Conservation (phyloP, 2,888 invertebrate species). For the Drosophila incognita region DNA sequence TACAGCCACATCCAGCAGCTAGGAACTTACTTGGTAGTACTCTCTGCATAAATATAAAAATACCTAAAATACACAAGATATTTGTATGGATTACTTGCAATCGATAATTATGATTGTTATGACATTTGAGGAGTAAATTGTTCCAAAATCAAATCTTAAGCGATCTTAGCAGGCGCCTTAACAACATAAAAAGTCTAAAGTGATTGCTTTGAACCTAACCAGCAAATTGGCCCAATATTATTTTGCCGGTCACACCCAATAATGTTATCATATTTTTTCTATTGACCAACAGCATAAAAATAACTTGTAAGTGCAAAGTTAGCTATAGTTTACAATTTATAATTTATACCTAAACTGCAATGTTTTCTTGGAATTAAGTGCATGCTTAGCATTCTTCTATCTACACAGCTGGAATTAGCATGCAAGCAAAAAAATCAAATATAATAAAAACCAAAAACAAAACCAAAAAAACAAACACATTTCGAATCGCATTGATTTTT, state of each 20-base stretch:
- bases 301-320: not conserved
- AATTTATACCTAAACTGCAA: not conserved
- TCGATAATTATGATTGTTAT: not conserved
- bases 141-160: not conserved
- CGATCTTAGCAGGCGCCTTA: not conserved
- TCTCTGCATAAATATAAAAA: not conserved
- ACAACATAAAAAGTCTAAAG: not conserved
- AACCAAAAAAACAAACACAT: slow-evolving; percentile 12
- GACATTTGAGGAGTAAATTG: not conserved
- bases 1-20: not conserved
- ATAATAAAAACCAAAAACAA: not conserved
- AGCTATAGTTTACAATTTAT: not conserved
- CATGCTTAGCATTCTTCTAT: not conserved
- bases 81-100: not conserved
- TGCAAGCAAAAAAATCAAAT: slow-evolving; percentile 31
- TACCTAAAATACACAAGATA: slow-evolving; percentile 9
- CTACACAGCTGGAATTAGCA: slow-evolving; percentile 49
- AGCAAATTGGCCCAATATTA: not conserved
- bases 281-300: not conserved
- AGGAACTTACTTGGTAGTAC: slow-evolving; percentile 18
- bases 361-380: not conserved
- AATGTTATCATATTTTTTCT: not conserved
- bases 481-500: slow-evolving; percentile 55
- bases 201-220: not conserved
- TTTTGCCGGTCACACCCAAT: not conserved